Evolutionary conservation across 2,888 invertebrate species (phyloP).

Genomic region (Melipona bicolor): DNA sequence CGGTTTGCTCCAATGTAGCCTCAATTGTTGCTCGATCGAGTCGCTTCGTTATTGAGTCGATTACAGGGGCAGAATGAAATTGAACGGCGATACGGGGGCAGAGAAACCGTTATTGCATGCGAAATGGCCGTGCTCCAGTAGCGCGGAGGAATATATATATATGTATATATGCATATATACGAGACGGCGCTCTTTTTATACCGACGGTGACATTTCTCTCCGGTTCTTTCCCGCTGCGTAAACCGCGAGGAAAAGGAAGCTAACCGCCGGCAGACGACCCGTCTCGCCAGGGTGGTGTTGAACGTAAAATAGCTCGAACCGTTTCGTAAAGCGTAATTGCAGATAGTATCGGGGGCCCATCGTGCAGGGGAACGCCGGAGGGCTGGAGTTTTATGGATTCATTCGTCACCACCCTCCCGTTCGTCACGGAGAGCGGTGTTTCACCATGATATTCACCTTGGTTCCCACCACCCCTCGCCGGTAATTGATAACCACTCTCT

Average conservation of each 20-base stretch:
- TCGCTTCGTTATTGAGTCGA: constrained; percentile 42
- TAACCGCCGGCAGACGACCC: background rate
- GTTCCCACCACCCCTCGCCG: constrained; percentile 24
- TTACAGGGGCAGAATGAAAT: constrained; percentile 31
- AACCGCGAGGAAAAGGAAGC: constrained; percentile 21
- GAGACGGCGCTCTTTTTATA: constrained; percentile 49
- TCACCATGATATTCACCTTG: constrained; percentile 57
- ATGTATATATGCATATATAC: background rate
- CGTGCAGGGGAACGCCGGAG: constrained; percentile 28
- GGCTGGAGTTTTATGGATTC: constrained; percentile 69
- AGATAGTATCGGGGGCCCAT: constrained; percentile 63
- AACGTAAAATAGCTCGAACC: constrained; percentile 59
- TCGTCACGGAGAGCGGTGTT: constrained; percentile 33
- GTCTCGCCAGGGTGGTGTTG: background rate
- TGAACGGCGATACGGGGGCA: constrained; percentile 15
- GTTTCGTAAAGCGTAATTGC: constrained; percentile 69
- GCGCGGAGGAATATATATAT: background rate
- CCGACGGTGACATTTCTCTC: constrained; percentile 61
- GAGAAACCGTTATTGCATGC: constrained; percentile 34
- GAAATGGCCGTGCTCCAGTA: constrained; percentile 13
- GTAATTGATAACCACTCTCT: constrained; percentile 61
- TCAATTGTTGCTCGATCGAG: constrained; percentile 39
- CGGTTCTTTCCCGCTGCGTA: background rate
- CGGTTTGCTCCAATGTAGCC: background rate
- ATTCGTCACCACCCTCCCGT: constrained; percentile 60